These are phyloP conservation scores for Margaritifera margaritifera DNA, from an alignment of 2,888 invertebrate genomes.

Conservation along the genomic window DNA sequence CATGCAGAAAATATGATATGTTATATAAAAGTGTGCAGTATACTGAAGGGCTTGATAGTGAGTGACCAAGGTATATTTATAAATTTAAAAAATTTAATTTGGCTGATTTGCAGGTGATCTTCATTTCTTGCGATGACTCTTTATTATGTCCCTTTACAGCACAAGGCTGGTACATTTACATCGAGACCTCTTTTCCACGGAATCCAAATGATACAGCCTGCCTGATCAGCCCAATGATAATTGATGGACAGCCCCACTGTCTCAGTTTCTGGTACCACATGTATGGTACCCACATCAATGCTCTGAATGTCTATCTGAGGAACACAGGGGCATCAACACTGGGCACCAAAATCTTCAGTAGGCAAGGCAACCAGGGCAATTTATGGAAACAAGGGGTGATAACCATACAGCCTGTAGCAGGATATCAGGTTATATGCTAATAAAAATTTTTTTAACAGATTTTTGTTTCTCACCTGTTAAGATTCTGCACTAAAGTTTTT, in stretches of 20 bases:
- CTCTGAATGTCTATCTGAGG: conserved; percentile 45
- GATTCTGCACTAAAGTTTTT: no score
- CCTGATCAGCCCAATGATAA: conserved; percentile 66
- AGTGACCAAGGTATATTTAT: no score
- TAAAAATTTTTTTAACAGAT: background rate
- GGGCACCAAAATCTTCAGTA: conserved; percentile 34
- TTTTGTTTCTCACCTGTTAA: no score
- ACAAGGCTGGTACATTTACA: conserved; percentile 70
- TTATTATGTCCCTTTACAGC: conserved; percentile 14
- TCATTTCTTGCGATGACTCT: background rate
- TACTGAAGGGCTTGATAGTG: no score
- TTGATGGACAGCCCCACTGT: conserved; percentile 43
- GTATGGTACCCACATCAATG: conserved; percentile 56
- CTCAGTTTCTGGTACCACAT: conserved; percentile 66
- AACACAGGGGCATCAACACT: conserved; percentile 15
- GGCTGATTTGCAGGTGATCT: no score
- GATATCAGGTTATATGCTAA: conserved; percentile 34
- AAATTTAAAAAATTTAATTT: no score
- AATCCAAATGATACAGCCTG: conserved; percentile 77
- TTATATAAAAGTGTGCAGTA: no score
- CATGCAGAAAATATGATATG: no score
- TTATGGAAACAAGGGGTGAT: conserved; percentile 42
- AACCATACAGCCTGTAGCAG: conserved; percentile 28
- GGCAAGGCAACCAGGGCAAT: conserved; percentile 45
- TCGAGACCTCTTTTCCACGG: conserved; percentile 77